Evolutionary conservation across 1,140 invertebrate species (phyloP), one percentile per base, ranked within the genome.

Genomic region (Varroa destructor): DNA sequence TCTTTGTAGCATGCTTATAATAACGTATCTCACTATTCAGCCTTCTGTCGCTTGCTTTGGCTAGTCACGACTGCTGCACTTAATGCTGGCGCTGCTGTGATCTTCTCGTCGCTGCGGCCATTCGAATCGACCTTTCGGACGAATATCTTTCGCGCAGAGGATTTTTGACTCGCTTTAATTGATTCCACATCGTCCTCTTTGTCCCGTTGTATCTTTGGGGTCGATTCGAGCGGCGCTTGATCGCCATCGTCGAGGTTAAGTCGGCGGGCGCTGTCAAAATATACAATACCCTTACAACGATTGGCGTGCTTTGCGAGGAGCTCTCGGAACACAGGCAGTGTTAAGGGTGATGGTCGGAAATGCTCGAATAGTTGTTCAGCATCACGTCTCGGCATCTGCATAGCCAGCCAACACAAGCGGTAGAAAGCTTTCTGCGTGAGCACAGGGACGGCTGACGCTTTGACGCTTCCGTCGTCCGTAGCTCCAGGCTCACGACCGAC

Each of bases 1-100:
- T 51, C 8, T 25, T 51, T 8, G 3, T 8, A 51, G 46, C 46
- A 51, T 51, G 8, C 3, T 8, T 51, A 51, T 51, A 3, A 51
- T 51, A 51, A 5, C 46, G 3, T 12, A 67, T 67, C 61, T 67
- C 61, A 67, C 61, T 67, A 67, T 40, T 67, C 61, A 67, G 61
- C 61, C 61, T 67, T 67, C 61, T 67, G 61, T 46, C 61, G 61
- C 61, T 67, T 67, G 46, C 46, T 51, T 51, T 51, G 46, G 46
- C 46, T 51, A 3, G 46, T 51, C 46, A 51, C 46, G 3, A 8
- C 46, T 51, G 46, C 46, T 8, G 46, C 46, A 3, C 4, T 3
- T 51, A 8, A 51, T 8, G 46, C 8, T 5, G 46, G 3, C 8
- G 46, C 8, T 3, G 8, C 8, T 8, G 46, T 51, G 61, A 40